Percentiles rank a stretch among this genome's conserved stretches.
Evolutionary conservation across 2,113 vertebrate genomes (phyloP).

Genomic region (Scomber colias): DNA sequence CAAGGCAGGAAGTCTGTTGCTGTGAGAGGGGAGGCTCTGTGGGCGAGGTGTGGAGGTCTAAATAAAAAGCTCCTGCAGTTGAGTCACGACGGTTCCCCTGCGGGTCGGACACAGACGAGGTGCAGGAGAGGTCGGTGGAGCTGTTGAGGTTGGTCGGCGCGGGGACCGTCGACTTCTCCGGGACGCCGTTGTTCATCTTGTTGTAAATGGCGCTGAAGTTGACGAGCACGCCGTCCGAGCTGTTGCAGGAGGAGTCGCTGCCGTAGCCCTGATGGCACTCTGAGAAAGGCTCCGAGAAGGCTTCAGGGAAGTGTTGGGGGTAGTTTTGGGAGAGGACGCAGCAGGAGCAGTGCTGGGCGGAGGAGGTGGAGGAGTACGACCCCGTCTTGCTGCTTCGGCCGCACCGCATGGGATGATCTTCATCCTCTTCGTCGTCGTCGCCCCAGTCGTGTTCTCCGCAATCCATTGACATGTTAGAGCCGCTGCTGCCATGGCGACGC

Average conservation of each 20-base stretch:
- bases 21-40: conserved; percentile 83
- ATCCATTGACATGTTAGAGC: conserved; percentile 91
- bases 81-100: conserved; percentile 41
- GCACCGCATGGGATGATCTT: conserved; percentile 83
- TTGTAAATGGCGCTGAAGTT: conserved; percentile 97
- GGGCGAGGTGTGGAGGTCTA: conserved; percentile 95
- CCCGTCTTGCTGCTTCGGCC: conserved; percentile 77
- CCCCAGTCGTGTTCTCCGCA: conserved; percentile 93
- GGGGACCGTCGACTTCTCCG: conserved; percentile 77
- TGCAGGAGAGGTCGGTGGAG: conserved; percentile 87
- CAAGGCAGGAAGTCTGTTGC: conserved; percentile 62
- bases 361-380: conserved; percentile 83
- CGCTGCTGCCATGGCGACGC: conserved; percentile 86
- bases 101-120: conserved; percentile 88
- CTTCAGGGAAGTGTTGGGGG: conserved; percentile 77
- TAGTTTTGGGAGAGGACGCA: conserved; percentile 87
- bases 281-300: conserved; percentile 81
- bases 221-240: conserved; percentile 94
- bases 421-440: conserved; percentile 83
- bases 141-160: conserved; percentile 88
- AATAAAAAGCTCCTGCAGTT: conserved; percentile 88
- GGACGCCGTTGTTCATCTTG: conserved; percentile 89
- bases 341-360: conserved; percentile 84
- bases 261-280: conserved; percentile 91
- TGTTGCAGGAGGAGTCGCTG: conserved; percentile 97